Evolutionary conservation across 1,140 invertebrate species (phyloP), one percentile per base, ranked within the genome.

Genomic region (Marisa cornuarietis): DNA sequence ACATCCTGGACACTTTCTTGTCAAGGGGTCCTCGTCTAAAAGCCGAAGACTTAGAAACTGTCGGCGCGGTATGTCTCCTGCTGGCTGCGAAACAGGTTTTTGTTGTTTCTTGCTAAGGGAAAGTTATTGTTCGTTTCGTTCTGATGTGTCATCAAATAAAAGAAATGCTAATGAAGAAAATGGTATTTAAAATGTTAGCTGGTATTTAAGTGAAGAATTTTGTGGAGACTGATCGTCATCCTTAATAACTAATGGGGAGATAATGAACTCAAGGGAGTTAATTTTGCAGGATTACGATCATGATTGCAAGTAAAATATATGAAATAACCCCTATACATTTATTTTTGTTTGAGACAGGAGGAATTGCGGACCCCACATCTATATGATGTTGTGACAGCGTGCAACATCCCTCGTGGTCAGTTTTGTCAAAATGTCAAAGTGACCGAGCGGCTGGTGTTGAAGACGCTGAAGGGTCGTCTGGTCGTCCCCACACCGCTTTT

Each of bases 291-390:
- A 6, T 42, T 42, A 6, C 6, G 31, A 42, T 0, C 31, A 42
- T 42, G 31, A 42, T 42, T 42, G 31, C 31, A 42, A 42, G 0
- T 42, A 42, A 42, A 42, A 42, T 4, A 42, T 42, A 42, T 42
- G 0, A 42, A 42, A 42, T 42, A 42, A 42, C 31, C 31, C 31
- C 6, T 42, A 0, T 42, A 0, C 31, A 63, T 22, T 58, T 52
- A 11, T 76, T 78, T 78, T 26, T 14, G 16, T 78, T 71, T 14
- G 22, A n/a, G 31, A 80, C 74, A 87, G 86, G 85, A 87, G 77
- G 86, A 87, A 77, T 72, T 87, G 42, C 79, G 68, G 42, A 84
- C 86, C 20, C 85, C 86, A n/a, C 83, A 85, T 65, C 85, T 87
- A 0, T 79, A 80, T 13, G 86, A 87, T 20, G 66, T 87, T 14